Conservation (phyloP, 2,113 vertebrate genomes). For the Anseranas semipalmata region DNA sequence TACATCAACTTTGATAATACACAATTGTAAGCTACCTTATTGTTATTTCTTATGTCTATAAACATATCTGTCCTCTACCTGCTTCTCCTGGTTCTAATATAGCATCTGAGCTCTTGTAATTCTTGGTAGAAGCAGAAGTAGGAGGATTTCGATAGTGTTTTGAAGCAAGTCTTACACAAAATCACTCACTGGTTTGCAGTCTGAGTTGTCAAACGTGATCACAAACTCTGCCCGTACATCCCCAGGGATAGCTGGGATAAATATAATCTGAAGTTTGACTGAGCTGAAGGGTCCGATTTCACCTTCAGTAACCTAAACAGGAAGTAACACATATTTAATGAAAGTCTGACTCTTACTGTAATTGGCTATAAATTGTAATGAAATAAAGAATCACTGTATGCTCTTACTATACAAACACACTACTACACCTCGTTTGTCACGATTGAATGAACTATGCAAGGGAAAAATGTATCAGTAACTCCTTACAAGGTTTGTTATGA, state of each 20-base stretch:
- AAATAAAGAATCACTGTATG: not conserved
- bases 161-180: not conserved
- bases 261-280: slow-evolving; percentile 83
- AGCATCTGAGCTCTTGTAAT: not conserved
- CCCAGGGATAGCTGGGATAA: slow-evolving; percentile 85
- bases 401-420: not conserved
- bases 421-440: not conserved
- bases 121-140: not conserved
- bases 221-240: slow-evolving; percentile 74
- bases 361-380: not conserved
- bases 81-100: not conserved
- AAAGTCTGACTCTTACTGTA: not conserved
- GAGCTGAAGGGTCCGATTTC: slow-evolving; percentile 85
- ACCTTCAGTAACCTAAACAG: slow-evolving; percentile 79
- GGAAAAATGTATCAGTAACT: not conserved
- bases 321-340: not conserved
- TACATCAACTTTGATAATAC: not conserved
- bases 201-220: slow-evolving; percentile 80
- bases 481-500: not conserved
- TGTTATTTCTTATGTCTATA: not conserved
- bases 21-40: not conserved
- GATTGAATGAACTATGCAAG: accelerated
- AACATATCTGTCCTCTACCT: not conserved
- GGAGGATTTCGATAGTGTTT: not conserved
- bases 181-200: slow-evolving; percentile 81